Conservation (phyloP, 2,888 invertebrate genomes). For the Glyphotaelius pellucidus region DNA sequence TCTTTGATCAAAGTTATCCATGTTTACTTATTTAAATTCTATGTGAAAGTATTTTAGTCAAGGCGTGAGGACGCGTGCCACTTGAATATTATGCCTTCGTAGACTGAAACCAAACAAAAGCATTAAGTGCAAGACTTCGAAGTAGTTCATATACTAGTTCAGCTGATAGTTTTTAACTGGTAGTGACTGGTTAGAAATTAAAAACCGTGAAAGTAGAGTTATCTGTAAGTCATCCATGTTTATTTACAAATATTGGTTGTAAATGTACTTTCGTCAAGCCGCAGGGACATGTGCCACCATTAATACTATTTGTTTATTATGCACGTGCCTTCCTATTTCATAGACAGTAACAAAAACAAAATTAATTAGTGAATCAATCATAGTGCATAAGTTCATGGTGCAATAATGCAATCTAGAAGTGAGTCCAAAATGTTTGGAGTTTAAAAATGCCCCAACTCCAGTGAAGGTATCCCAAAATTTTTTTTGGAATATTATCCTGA, state of each 20-base stretch:
- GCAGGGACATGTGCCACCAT: neutral
- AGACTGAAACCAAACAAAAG: neutral
- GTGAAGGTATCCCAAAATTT: no score
- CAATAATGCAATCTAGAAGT: no score
- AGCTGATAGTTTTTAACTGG: no score
- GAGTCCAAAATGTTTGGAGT: no score
- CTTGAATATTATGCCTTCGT: neutral
- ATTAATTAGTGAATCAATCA: no score
- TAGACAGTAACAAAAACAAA: neutral
- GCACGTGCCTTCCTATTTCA: neutral
- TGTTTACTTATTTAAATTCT: neutral
- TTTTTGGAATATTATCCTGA: no score
- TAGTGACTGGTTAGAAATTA: neutral
- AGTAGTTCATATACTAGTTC: no score
- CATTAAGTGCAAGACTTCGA: neutral
- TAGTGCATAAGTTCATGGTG: no score
- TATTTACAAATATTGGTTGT: neutral
- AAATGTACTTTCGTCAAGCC: neutral
- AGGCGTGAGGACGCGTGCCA: neutral
- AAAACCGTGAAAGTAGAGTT: neutral
- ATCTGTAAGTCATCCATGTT: slow-evolving; percentile 19
- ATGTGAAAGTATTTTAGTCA: neutral
- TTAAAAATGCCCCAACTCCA: no score
- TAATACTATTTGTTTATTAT: neutral
- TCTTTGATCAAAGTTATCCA: slow-evolving; percentile 40